Percentiles rank a stretch among this genome's conserved stretches.
phyloP scores from a whole-genome alignment of 2,113 vertebrate species.

The Ceyx melanurus region DNA sequence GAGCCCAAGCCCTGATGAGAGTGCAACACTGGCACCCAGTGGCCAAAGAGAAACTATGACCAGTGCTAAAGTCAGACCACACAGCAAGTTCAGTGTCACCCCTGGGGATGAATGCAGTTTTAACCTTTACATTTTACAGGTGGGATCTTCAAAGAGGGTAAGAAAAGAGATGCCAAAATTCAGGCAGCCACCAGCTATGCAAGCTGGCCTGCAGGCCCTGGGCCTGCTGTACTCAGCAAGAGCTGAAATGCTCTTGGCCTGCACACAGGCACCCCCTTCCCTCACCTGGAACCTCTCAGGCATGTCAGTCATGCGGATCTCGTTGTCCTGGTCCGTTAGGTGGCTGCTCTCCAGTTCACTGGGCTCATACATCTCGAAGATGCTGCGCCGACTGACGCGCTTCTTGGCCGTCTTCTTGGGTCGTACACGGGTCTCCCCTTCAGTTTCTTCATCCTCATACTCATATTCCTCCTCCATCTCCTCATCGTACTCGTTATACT shows the following conservation, averaged over 20 bases:
- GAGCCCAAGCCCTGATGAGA: background rate
- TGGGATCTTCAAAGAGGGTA: background rate
- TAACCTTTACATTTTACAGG: background rate
- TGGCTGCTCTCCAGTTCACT: constrained; percentile 98
- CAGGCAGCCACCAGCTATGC: background rate
- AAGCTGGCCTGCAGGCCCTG: background rate
- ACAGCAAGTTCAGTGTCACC: rapidly evolving
- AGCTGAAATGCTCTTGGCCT: background rate
- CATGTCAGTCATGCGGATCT: constrained; percentile 96
- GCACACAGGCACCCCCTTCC: background rate
- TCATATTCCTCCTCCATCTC: constrained; percentile 93
- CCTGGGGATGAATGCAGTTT: rapidly evolving
- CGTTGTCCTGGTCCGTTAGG: constrained; percentile 97
- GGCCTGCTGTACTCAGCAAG: background rate
- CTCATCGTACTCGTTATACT: constrained; percentile 83
- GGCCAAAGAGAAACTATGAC: background rate
- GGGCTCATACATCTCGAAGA: constrained; percentile 97
- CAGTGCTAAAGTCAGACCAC: background rate
- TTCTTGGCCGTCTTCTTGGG: constrained; percentile 96
- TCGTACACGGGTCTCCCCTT: constrained; percentile 91
- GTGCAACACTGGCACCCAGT: constrained; percentile 45
- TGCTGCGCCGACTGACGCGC: constrained; percentile 92
- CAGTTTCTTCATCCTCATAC: constrained; percentile 93
- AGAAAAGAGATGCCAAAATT: background rate
- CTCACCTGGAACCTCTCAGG: constrained; percentile 97